Evolutionary conservation across 2,888 invertebrate genomes (phyloP).

Genomic region (Vanessa cardui): DNA sequence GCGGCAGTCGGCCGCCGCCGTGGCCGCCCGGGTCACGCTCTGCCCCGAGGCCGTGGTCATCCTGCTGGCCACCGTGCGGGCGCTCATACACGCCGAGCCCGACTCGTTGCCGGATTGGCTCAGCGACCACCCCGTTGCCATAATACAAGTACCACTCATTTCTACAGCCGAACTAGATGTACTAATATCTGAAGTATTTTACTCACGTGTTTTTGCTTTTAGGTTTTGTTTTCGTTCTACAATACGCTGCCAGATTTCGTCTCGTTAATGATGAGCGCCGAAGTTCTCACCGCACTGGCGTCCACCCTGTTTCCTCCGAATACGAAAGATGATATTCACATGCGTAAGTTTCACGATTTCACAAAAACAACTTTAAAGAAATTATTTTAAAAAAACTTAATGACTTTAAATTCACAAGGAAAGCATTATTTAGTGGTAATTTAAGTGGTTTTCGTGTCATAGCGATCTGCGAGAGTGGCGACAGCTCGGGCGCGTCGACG

Average conservation of each 20-base stretch:
- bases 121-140: conserved; percentile 90
- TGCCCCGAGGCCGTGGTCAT: conserved; percentile 96
- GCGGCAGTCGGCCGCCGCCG: conserved; percentile 79
- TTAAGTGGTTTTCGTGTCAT: conserved; percentile 9
- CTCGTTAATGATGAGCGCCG: conserved; percentile 94
- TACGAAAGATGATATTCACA: conserved; percentile 69
- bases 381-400: no score
- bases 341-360: conserved; percentile 62
- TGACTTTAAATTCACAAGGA: no score
- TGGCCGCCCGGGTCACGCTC: conserved; percentile 89
- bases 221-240: conserved; percentile 97
- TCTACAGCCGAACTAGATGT: no score
- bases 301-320: conserved; percentile 91
- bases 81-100: conserved; percentile 85
- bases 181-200: no score
- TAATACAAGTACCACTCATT: conserved; percentile 83
- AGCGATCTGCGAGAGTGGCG: conserved; percentile 85
- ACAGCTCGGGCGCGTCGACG: conserved; percentile 91
- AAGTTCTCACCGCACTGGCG: conserved; percentile 93
- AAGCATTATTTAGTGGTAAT: no score
- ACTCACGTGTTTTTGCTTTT: conserved; percentile 40
- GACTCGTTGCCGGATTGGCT: conserved; percentile 87
- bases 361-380: no score
- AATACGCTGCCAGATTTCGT: conserved; percentile 97
- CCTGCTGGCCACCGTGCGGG: conserved; percentile 92